These are phyloP conservation scores for Neolamprologus longior DNA, from an alignment of 2,113 vertebrate species.

Conservation along the genomic window DNA sequence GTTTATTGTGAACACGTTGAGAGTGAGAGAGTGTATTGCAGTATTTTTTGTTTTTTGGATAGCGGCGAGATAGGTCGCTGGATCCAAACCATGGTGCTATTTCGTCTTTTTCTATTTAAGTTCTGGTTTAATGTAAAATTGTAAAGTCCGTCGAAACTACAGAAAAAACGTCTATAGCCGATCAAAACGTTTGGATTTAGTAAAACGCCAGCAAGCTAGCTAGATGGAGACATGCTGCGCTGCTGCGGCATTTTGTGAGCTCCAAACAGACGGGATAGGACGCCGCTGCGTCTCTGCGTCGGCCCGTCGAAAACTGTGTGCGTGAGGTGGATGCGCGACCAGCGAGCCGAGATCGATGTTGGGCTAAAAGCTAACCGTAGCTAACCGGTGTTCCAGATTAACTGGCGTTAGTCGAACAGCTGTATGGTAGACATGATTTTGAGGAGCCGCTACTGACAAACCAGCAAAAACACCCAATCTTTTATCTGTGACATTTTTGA, in stretches of 20 bases:
- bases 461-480: background rate
- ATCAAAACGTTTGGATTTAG: background rate
- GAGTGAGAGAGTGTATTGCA: background rate
- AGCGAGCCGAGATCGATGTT: background rate
- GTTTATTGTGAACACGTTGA: too few species aligned
- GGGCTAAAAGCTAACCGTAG: background rate
- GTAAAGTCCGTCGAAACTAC: accelerated
- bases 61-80: accelerated
- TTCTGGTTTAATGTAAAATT: background rate
- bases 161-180: accelerated
- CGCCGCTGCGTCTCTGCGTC: accelerated
- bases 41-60: accelerated
- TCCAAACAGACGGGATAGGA: background rate
- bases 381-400: background rate
- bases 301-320: background rate
- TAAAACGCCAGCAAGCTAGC: background rate
- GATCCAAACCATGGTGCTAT: background rate
- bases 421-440: background rate
- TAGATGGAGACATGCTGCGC: background rate
- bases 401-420: background rate
- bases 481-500: background rate
- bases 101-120: background rate
- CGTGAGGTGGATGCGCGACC: background rate
- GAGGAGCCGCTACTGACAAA: background rate
- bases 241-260: background rate